Percentiles rank a stretch among this genome's conserved stretches.
Evolutionary conservation across 2,113 vertebrate species (phyloP).

Genomic region (Glaucidium brasilianum): DNA sequence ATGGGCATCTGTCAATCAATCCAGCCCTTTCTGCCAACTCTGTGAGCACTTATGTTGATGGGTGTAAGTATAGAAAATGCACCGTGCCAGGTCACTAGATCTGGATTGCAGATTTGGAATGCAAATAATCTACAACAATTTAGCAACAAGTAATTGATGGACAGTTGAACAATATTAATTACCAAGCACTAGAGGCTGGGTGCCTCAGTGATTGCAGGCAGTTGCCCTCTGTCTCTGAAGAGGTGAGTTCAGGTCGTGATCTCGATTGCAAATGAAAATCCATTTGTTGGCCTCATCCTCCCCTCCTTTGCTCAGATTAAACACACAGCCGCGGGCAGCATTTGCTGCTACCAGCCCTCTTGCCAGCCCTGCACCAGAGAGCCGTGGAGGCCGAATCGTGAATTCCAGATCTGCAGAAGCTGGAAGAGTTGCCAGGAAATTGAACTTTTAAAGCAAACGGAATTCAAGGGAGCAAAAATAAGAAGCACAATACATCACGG

Average conservation of each 20-base stretch:
- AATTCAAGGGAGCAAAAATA: neutral
- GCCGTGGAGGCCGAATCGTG: neutral
- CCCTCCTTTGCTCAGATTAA: neutral
- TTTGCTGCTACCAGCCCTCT: neutral
- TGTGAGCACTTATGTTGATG: neutral
- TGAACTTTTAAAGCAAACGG: neutral
- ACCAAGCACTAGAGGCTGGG: neutral
- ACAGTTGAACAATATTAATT: neutral
- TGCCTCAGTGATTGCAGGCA: neutral
- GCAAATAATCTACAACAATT: neutral
- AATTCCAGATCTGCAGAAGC: neutral
- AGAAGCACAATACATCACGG: rapidly evolving
- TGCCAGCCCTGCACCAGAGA: neutral
- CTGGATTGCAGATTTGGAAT: neutral
- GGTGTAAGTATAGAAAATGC: neutral
- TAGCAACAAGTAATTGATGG: neutral
- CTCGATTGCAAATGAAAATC: neutral
- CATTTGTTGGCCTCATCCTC: neutral
- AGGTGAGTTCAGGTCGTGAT: neutral
- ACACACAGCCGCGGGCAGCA: neutral
- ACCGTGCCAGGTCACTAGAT: neutral
- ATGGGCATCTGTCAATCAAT: neutral
- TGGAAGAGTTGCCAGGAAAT: neutral
- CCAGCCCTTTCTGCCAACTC: neutral
- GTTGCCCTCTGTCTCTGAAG: neutral